phyloP scores from a whole-genome alignment of 2,113 vertebrate genomes.

The Hydrolagus affinis region DNA sequence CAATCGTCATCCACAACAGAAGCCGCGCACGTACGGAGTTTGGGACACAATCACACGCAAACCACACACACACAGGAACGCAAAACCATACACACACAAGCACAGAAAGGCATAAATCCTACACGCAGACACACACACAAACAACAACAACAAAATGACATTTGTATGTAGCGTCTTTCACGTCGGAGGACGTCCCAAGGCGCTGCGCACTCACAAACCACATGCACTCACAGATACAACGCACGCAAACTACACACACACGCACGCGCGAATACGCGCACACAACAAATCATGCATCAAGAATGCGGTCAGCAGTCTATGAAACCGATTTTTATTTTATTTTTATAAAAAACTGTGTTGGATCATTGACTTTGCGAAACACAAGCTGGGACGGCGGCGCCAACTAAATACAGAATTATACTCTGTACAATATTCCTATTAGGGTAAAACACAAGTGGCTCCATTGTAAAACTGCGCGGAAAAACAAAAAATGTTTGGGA shows the following conservation, averaged over 20 bases:
- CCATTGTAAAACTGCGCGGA: constrained; percentile 26
- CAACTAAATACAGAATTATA: constrained; percentile 18
- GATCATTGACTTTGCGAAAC: constrained; percentile 11
- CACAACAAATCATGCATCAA: background rate
- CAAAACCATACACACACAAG: too few relatives aligned
- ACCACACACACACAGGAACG: too few relatives aligned
- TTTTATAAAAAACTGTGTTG: background rate
- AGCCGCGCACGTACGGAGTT: too few relatives aligned
- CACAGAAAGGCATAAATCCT: too few relatives aligned
- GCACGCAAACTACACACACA: background rate
- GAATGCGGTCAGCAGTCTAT: background rate
- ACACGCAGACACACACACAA: background rate
- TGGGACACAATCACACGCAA: too few relatives aligned
- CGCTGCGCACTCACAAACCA: too few relatives aligned
- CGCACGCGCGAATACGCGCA: background rate
- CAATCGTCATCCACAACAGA: too few relatives aligned
- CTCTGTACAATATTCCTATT: constrained; percentile 1
- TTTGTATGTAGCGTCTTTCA: too few relatives aligned
- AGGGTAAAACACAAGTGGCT: constrained; percentile 28
- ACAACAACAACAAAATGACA: too few relatives aligned
- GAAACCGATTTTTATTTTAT: constrained; percentile 7
- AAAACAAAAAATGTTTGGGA: constrained; percentile 14
- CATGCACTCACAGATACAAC: background rate
- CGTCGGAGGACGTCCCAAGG: too few relatives aligned
- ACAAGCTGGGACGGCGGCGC: background rate